A percentile compares a stretch with the other conserved stretches of the same genome.
These are phyloP conservation scores for Clarias macrocephalus DNA, from an alignment of 2,113 vertebrate genomes.

Conservation along the genomic window DNA sequence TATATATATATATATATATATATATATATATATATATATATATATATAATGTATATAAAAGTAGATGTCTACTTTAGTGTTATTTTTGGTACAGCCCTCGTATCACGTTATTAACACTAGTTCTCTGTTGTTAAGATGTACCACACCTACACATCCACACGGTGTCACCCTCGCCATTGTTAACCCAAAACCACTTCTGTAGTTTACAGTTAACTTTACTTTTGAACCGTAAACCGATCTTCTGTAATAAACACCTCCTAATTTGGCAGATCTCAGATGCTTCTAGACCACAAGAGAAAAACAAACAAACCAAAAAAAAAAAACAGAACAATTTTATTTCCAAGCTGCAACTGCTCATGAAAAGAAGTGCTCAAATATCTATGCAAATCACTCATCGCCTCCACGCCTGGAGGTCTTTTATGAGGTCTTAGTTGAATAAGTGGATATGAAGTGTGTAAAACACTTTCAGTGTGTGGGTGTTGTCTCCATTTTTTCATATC, in stretches of 20 bases:
- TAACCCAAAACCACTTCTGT: background rate
- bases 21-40: no score
- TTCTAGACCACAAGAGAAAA: background rate
- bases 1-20: no score
- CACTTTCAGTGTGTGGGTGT: constrained; percentile 35
- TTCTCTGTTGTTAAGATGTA: background rate
- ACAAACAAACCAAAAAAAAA: no score
- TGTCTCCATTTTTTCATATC: constrained; percentile 24
- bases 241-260: background rate
- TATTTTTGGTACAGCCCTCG: no score
- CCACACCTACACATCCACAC: constrained; percentile 15
- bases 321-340: background rate
- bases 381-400: constrained; percentile 44
- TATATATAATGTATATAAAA: no score
- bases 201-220: background rate
- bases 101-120: background rate
- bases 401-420: constrained; percentile 21
- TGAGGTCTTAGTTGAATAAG: constrained; percentile 37
- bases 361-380: constrained; percentile 25
- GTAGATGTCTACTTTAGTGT: no score
- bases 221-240: background rate
- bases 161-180: constrained; percentile 44
- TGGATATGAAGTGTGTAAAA: constrained; percentile 45
- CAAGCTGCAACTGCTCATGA: background rate
- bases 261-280: background rate